phyloP scores from a whole-genome alignment of 2,797 vertebrate species.

The Cetoscarus ocellatus region DNA sequence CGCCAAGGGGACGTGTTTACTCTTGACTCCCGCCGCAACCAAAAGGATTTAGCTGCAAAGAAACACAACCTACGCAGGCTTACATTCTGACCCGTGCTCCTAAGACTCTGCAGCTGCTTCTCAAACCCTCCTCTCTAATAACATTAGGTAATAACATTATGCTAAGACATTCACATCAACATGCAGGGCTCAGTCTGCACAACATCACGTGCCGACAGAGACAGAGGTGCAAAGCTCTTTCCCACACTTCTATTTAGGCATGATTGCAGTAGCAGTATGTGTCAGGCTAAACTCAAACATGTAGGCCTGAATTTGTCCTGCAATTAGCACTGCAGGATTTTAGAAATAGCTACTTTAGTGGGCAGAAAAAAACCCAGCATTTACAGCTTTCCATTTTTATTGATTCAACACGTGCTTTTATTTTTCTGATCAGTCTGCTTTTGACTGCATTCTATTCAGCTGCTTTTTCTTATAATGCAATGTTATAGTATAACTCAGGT shows the following conservation, averaged over 20 bases:
- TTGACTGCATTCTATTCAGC: too few species aligned
- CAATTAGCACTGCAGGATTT: slow-evolving; percentile 16
- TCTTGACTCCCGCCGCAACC: slow-evolving; percentile 44
- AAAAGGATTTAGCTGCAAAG: slow-evolving; percentile 61
- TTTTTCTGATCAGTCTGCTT: too few species aligned
- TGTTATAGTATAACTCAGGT: too few species aligned
- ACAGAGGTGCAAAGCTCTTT: slow-evolving; percentile 1
- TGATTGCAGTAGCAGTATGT: slow-evolving; percentile 1
- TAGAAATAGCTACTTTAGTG: background rate
- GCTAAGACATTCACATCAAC: slow-evolving; percentile 19
- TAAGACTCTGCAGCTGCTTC: slow-evolving; percentile 13
- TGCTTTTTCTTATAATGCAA: too few species aligned
- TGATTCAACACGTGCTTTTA: too few species aligned
- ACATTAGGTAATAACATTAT: slow-evolving; percentile 12
- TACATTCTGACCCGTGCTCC: slow-evolving; percentile 49
- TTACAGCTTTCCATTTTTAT: too few species aligned
- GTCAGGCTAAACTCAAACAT: slow-evolving; percentile 6
- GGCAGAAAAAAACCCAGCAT: too few species aligned
- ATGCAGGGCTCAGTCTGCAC: slow-evolving; percentile 11
- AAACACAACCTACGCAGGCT: slow-evolving; percentile 52
- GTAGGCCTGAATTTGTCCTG: slow-evolving; percentile 5
- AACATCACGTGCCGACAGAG: background rate
- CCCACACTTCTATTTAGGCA: slow-evolving; percentile 1
- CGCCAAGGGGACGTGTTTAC: slow-evolving; percentile 56
- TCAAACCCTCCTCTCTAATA: slow-evolving; percentile 23